Conservation (phyloP, 64 coral and sea anemone species). For the Anthopleura sola region DNA sequence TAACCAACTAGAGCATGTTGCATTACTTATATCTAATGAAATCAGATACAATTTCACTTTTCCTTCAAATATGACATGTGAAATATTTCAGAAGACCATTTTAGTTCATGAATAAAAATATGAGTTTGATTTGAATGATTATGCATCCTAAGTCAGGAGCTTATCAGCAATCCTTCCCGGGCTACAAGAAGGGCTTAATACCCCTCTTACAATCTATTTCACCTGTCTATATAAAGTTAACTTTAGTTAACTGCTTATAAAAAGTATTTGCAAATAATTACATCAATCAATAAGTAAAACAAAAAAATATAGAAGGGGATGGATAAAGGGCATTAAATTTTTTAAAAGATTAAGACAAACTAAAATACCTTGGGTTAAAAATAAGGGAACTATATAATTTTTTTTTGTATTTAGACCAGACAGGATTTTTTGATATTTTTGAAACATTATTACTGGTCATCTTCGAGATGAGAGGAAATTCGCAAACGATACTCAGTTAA, state of each 20-base stretch:
- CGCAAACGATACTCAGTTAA: not conserved
- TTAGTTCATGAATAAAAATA: not conserved
- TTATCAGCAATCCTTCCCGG: too few species aligned
- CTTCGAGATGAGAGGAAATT: not conserved
- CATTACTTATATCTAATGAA: too few species aligned
- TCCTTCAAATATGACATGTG: not conserved
- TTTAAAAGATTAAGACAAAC: not conserved
- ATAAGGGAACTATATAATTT: too few species aligned
- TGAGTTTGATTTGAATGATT: not conserved
- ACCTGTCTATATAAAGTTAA: not conserved
- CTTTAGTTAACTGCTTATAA: not conserved
- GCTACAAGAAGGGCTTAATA: too few species aligned
- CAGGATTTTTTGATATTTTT: not conserved
- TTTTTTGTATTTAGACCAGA: not conserved
- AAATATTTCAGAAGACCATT: not conserved
- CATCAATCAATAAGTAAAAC: not conserved
- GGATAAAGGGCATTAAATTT: not conserved
- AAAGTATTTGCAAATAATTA: not conserved
- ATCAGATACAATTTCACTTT: not conserved
- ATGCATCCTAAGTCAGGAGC: too few species aligned
- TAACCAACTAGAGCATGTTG: not conserved
- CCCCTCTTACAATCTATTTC: too few species aligned
- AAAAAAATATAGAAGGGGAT: not conserved
- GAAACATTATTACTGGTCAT: not conserved
- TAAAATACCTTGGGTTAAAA: too few species aligned